phyloP scores from a whole-genome alignment of 1,140 invertebrate genomes.

The Hesperophylax magnus region DNA sequence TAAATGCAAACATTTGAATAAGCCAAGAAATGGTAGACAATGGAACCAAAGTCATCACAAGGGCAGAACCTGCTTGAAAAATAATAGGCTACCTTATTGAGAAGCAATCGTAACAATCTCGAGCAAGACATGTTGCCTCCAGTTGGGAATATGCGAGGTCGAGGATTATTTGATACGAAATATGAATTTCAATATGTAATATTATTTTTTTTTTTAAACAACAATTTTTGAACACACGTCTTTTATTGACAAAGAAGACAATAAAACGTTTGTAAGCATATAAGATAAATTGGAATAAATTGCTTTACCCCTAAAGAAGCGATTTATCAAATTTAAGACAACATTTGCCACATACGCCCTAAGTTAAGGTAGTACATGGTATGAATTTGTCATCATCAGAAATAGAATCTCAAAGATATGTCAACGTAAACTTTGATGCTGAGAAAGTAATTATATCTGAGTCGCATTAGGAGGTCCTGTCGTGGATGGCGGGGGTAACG shows the following conservation, averaged over 20 bases:
- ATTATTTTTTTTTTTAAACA: background rate
- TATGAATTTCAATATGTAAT: too few relatives aligned
- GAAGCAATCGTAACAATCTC: too few relatives aligned
- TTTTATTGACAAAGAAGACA: conserved; percentile 5
- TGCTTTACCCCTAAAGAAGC: conserved; percentile 4
- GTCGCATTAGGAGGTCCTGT: background rate
- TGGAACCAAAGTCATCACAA: too few relatives aligned
- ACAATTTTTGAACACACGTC: background rate
- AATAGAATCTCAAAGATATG: conserved; percentile 12
- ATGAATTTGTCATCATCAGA: conserved; percentile 1
- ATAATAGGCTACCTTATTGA: too few relatives aligned
- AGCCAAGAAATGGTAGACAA: too few relatives aligned
- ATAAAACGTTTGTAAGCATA: background rate
- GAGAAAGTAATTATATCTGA: conserved; percentile 14
- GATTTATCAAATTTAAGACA: conserved; percentile 28
- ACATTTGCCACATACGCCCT: background rate
- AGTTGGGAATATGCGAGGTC: too few relatives aligned
- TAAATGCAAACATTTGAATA: too few relatives aligned
- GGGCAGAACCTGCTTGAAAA: too few relatives aligned
- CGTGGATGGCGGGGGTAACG: background rate
- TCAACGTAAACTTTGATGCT: background rate
- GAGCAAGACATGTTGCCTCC: too few relatives aligned
- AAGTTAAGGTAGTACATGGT: background rate
- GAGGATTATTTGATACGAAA: too few relatives aligned
- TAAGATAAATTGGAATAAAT: background rate